Percentiles rank a stretch among this genome's conserved stretches.
Evolutionary conservation across 2,888 invertebrate species (phyloP).

Genomic region (Galerucella pusilla): DNA sequence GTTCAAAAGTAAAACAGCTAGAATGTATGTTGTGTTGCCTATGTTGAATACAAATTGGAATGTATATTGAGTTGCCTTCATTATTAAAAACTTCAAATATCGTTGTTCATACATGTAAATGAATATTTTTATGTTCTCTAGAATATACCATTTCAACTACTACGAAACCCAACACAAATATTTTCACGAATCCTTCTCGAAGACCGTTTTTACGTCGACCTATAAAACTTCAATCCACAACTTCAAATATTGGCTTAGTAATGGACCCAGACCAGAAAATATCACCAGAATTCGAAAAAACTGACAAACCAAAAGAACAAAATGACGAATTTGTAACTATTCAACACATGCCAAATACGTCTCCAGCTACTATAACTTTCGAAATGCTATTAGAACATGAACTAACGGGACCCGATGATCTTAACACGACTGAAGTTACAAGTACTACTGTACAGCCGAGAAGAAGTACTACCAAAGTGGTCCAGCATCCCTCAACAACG

Average conservation of each 20-base stretch:
- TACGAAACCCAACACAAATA: slow-evolving; percentile 40
- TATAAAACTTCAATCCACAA: slow-evolving; percentile 39
- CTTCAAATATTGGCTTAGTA: slow-evolving; percentile 24
- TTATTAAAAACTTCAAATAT: too few relatives aligned
- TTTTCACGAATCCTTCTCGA: slow-evolving; percentile 49
- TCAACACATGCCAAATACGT: slow-evolving; percentile 57
- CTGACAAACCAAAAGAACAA: slow-evolving; percentile 53
- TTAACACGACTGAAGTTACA: neutral
- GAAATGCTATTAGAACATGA: neutral
- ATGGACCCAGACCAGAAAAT: slow-evolving; percentile 54
- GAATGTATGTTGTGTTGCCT: too few relatives aligned
- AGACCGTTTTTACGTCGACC: slow-evolving; percentile 50
- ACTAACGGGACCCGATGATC: neutral
- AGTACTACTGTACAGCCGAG: neutral
- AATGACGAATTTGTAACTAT: slow-evolving; percentile 56
- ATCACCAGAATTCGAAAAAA: slow-evolving; percentile 53
- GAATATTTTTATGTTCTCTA: neutral
- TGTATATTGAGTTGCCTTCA: too few relatives aligned
- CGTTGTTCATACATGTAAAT: neutral
- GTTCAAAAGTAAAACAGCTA: too few relatives aligned
- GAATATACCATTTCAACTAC: slow-evolving; percentile 10
- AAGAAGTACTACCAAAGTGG: neutral
- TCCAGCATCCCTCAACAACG: neutral
- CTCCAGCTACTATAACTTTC: slow-evolving; percentile 34
- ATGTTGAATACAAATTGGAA: too few relatives aligned